phyloP scores from a whole-genome alignment of 2,888 invertebrate genomes.

The Halictus quadricinctus region DNA sequence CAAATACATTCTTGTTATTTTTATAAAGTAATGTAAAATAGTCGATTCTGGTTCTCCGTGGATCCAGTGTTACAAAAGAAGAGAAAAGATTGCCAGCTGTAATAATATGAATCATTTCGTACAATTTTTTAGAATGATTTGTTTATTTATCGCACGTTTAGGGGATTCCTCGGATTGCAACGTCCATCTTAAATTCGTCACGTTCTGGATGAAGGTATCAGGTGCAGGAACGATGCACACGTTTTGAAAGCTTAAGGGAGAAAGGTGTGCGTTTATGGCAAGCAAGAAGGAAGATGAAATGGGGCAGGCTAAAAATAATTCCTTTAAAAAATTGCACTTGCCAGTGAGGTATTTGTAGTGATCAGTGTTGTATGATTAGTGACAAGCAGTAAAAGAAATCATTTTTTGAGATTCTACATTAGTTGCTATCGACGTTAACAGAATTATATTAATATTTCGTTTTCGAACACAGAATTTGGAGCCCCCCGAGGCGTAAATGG shows the following conservation, averaged over 20 bases:
- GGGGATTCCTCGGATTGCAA: not conserved
- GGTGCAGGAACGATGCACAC: not conserved
- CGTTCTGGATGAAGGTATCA: not conserved
- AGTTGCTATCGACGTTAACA: no score
- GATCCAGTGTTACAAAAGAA: no score
- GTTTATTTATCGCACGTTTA: not conserved
- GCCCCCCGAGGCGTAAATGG: not conserved
- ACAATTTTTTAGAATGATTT: not conserved
- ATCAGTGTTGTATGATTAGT: no score
- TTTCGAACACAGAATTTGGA: not conserved
- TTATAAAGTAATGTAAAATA: no score
- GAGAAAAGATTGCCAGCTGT: not conserved
- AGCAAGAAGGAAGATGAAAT: not conserved
- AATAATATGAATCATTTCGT: not conserved
- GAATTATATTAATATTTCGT: not conserved
- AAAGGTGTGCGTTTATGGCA: not conserved
- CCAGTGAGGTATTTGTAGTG: not conserved
- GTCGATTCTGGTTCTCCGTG: no score
- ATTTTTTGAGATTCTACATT: no score
- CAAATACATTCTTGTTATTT: no score
- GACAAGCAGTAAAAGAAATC: no score
- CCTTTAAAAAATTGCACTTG: not conserved
- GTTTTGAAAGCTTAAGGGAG: not conserved
- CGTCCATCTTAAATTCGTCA: not conserved
- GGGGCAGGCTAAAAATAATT: not conserved